Base-by-base conservation (phyloP, 92 coral and sea anemone genomes). In the Phenganax stokvisi region DNA sequence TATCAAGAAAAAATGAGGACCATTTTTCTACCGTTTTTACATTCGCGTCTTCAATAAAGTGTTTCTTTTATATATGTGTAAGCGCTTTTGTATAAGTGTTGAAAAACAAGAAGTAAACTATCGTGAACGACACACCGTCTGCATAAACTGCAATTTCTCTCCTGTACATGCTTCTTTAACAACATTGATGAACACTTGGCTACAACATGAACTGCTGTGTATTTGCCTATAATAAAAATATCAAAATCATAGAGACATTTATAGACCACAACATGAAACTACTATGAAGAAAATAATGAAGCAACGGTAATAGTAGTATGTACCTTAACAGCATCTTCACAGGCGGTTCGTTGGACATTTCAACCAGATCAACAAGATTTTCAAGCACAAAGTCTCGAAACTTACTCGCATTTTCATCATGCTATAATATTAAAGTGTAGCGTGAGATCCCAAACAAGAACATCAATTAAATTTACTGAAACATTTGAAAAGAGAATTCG, bases 261-360 rank as follows among this genome's bases (percentile, higher is more conserved):
- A 27, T 6, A 6, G 27, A 56, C 9, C 15, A 37, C 47, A 37
- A 37, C 47, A 6, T 27, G 16, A 16, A 55, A 54, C 54, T 15
- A 52, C 62, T 3, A 74, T 30, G 20, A 37, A 77, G 51, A 7
- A 51, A 6, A 3, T 5, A 3, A 10, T 76, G 47, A 55, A 56
- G 28, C 67, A 47, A 12, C n/a, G 27, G 27, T 12, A 17, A 56
- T 54, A 9, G 63, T 37, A 37, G 47, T 37, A 37, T 27, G 77
- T 85, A 93, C 98, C 96, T 81, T 59, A 93, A 79, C 67, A 93
- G 67, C 71, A 85, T 90, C 55, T 85, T 89, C 9, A 93, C 85
- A 8, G 98, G 98, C 25, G 90, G 91, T 55, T 93, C 98, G 28
- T 78, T 73, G 52, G 81, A 57, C 86, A 93, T 85, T 37, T 72